phyloP scores from a whole-genome alignment of 2,888 invertebrate genomes.

The Polydrusus cervinus region DNA sequence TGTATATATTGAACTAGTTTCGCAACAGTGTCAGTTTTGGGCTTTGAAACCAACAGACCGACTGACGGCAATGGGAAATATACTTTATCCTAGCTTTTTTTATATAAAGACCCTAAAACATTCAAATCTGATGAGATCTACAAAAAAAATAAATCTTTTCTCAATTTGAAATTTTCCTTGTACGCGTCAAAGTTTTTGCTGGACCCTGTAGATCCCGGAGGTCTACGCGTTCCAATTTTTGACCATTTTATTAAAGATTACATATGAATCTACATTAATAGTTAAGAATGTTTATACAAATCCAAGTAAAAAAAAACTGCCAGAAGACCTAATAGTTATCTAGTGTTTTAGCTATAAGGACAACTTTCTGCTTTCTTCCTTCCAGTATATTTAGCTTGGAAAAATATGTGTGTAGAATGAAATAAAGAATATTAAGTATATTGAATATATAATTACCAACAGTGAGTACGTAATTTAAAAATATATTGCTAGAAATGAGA shows the following conservation, averaged over 20 bases:
- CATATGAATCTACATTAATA: background rate
- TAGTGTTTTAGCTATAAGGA: conserved; percentile 6
- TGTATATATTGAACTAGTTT: too few relatives aligned
- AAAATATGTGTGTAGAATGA: conserved; percentile 10
- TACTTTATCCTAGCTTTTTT: too few relatives aligned
- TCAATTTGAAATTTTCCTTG: too few relatives aligned
- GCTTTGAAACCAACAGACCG: too few relatives aligned
- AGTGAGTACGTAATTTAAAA: conserved; percentile 11
- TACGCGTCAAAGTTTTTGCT: too few relatives aligned
- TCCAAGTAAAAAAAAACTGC: conserved; percentile 35
- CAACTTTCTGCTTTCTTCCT: background rate
- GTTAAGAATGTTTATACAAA: background rate
- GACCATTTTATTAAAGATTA: background rate
- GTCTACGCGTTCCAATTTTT: background rate
- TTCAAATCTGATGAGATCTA: too few relatives aligned
- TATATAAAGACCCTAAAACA: too few relatives aligned
- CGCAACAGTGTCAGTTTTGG: too few relatives aligned
- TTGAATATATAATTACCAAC: background rate
- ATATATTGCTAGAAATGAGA: conserved; percentile 3
- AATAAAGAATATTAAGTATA: background rate
- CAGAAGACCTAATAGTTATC: conserved; percentile 28
- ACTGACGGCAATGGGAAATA: too few relatives aligned
- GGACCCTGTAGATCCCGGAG: too few relatives aligned
- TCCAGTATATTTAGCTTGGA: conserved; percentile 10
- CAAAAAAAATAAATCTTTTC: too few relatives aligned